Percentiles rank a stretch among this genome's conserved stretches.
Evolutionary conservation across 2,888 invertebrate species (phyloP).

Genomic region (Lasioglossum calceatum): DNA sequence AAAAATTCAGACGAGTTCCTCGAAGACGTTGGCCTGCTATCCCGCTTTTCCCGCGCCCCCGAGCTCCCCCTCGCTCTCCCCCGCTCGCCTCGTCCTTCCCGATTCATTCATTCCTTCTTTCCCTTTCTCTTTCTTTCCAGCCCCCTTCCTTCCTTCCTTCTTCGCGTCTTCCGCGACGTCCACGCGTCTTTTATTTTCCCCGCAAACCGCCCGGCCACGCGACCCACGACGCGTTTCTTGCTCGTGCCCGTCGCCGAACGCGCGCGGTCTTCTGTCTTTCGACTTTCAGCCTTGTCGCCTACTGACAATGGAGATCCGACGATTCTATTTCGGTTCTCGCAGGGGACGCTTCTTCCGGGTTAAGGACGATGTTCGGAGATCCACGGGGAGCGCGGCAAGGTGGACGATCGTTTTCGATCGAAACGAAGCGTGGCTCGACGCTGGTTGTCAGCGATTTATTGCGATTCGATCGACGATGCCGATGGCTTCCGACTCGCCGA

Average conservation of each 20-base stretch:
- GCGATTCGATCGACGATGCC: slow-evolving; percentile 39
- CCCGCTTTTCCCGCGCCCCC: slow-evolving; percentile 53
- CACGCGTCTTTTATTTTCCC: slow-evolving; percentile 65
- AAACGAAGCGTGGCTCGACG: slow-evolving; percentile 49
- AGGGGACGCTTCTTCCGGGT: not conserved
- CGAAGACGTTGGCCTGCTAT: slow-evolving; percentile 76
- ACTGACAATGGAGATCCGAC: not conserved
- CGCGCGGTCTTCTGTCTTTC: not conserved
- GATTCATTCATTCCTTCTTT: slow-evolving; percentile 43
- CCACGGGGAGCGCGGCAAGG: not conserved
- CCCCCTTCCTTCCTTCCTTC: slow-evolving; percentile 11
- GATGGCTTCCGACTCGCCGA: slow-evolving; percentile 46
- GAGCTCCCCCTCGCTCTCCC: not conserved
- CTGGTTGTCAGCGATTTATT: slow-evolving; percentile 59
- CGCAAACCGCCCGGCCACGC: slow-evolving; percentile 56
- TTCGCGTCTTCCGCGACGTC: slow-evolving; percentile 53
- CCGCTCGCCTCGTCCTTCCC: slow-evolving; percentile 25
- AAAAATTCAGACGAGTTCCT: slow-evolving; percentile 80
- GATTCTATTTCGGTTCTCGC: not conserved
- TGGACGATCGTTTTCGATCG: slow-evolving; percentile 48
- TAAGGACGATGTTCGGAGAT: not conserved
- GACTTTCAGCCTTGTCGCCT: not conserved
- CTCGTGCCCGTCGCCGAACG: not conserved
- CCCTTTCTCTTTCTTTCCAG: slow-evolving; percentile 37
- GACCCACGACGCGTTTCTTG: slow-evolving; percentile 37